Percentiles rank a stretch among this genome's conserved stretches.
Evolutionary conservation across 2,113 vertebrate species (phyloP).

Genomic region (Nerophis ophidion): DNA sequence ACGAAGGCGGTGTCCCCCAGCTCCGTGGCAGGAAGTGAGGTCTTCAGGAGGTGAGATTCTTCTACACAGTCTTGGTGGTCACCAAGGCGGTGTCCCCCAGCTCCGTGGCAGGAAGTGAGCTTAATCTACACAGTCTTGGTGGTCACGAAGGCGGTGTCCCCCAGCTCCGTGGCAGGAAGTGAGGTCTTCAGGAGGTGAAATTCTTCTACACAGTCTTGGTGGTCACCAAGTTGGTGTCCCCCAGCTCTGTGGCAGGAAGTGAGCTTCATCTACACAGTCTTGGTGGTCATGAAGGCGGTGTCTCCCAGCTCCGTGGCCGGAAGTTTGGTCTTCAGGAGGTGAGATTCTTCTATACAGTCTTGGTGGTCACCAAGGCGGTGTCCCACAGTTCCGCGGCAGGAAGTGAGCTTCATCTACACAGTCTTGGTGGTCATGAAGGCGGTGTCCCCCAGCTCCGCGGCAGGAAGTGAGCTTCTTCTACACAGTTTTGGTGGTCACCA

Average conservation of each 20-base stretch:
- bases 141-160: too few relatives aligned
- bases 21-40: too few relatives aligned
- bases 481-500: constrained; percentile 72
- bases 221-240: constrained; percentile 66
- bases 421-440: too few relatives aligned
- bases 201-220: constrained; percentile 63
- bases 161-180: too few relatives aligned
- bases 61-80: constrained; percentile 69
- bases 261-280: constrained; percentile 2
- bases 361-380: constrained; percentile 68
- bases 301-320: too few relatives aligned
- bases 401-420: constrained; percentile 38
- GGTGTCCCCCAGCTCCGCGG: too few relatives aligned
- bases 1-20: too few relatives aligned
- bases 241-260: constrained; percentile 74
- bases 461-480: constrained; percentile 14
- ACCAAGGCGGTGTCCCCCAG: constrained; percentile 66
- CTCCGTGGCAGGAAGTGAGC: constrained; percentile 72
- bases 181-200: too few relatives aligned
- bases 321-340: too few relatives aligned
- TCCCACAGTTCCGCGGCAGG: constrained; percentile 72
- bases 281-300: too few relatives aligned
- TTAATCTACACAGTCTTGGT: too few relatives aligned
- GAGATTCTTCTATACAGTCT: constrained; percentile 54
- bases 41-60: too few relatives aligned